These are phyloP conservation scores for Accipiter cooperii DNA, from an alignment of 2,113 vertebrate genomes.

Conservation along the genomic window DNA sequence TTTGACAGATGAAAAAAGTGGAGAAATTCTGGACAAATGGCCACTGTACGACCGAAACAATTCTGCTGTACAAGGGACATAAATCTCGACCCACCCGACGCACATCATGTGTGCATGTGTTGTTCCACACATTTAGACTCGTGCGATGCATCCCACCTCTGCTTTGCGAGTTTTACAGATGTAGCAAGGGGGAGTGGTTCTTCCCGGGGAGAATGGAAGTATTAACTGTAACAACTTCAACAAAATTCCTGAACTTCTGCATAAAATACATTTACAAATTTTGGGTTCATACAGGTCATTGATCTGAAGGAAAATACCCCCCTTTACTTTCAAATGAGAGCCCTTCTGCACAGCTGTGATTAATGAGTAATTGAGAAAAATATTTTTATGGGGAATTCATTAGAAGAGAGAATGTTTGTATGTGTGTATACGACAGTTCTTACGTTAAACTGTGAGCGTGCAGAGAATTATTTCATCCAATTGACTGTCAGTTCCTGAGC, in stretches of 20 bases:
- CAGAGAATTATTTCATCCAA: background rate
- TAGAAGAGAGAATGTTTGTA: background rate
- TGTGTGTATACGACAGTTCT: background rate
- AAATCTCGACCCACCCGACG: background rate
- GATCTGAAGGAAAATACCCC: background rate
- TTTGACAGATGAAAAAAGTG: background rate
- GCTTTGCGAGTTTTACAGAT: background rate
- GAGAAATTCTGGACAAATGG: background rate
- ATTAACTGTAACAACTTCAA: background rate
- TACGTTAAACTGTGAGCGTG: background rate
- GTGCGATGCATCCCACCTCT: rapidly evolving
- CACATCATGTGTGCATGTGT: background rate
- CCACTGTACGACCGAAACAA: background rate
- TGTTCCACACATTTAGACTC: background rate
- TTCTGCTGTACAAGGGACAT: background rate
- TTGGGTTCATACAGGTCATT: background rate
- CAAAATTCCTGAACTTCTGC: background rate
- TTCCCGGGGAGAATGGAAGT: background rate
- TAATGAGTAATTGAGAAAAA: background rate
- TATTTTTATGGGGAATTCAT: background rate
- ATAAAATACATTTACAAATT: background rate
- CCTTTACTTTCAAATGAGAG: background rate
- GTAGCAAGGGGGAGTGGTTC: background rate
- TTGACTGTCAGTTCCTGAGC: background rate
- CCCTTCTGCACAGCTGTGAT: background rate